phyloP scores from a whole-genome alignment of 2,113 vertebrate species.

The Pterocles burchelli region DNA sequence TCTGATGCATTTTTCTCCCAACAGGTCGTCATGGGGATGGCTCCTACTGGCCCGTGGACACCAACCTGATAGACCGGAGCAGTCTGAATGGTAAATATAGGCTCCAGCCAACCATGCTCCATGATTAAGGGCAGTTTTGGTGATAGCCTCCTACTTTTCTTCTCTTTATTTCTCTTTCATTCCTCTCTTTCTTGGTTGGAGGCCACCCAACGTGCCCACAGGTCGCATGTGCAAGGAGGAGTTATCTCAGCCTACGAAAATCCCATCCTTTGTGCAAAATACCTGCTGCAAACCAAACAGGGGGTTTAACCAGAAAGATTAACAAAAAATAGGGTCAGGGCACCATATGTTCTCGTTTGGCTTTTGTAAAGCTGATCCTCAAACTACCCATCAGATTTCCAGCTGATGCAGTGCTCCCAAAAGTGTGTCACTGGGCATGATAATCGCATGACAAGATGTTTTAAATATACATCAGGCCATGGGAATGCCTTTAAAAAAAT shows the following conservation, averaged over 20 bases:
- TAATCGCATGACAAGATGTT: background rate
- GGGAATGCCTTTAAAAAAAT: background rate
- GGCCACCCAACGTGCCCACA: background rate
- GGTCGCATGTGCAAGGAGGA: fast-evolving
- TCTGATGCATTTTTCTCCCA: constrained; percentile 15
- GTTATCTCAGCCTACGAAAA: background rate
- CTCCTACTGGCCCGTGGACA: constrained; percentile 89
- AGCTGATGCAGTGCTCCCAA: background rate
- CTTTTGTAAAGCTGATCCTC: background rate
- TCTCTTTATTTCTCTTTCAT: fast-evolving
- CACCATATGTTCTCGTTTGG: background rate
- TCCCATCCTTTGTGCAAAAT: background rate
- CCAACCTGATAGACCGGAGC: constrained; percentile 90
- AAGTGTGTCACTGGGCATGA: background rate
- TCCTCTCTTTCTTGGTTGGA: background rate
- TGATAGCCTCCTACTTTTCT: background rate
- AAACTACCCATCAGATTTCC: background rate
- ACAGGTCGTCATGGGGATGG: constrained; percentile 92
- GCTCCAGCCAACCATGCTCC: background rate
- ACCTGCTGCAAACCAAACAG: background rate
- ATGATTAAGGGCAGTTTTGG: background rate
- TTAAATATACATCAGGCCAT: background rate
- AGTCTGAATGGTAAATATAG: constrained; percentile 87
- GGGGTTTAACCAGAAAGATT: background rate
- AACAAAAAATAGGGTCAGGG: background rate